Evolutionary conservation across 2,797 vertebrate genomes (phyloP).

Genomic region (Smutsia gigantea): DNA sequence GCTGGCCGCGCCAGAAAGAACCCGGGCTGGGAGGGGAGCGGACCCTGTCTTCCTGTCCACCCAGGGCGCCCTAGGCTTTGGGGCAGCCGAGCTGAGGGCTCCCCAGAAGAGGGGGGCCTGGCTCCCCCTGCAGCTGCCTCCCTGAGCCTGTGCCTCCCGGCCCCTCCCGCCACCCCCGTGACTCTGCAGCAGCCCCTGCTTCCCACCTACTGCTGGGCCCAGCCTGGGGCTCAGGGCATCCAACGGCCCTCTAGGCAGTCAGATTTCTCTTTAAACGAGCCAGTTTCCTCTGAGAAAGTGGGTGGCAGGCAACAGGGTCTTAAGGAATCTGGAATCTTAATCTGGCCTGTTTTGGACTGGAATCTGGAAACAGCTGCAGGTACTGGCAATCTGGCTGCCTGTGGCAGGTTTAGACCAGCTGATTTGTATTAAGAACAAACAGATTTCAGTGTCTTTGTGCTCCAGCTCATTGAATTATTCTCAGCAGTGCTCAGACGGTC

Average conservation of each 20-base stretch:
- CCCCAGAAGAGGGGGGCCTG: too few species aligned
- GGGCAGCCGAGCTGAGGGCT: not conserved
- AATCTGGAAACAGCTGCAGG: not conserved
- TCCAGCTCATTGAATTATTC: too few species aligned
- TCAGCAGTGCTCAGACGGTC: too few species aligned
- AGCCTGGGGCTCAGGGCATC: not conserved
- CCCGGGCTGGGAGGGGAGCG: not conserved
- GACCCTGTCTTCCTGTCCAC: not conserved
- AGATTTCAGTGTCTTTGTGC: too few species aligned
- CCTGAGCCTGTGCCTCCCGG: not conserved
- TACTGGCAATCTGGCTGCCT: not conserved
- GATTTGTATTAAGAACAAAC: too few species aligned
- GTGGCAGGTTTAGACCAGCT: not conserved
- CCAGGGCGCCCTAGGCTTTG: not conserved
- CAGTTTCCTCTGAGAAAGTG: not conserved
- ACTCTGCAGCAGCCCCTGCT: too few species aligned
- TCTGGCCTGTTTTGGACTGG: not conserved
- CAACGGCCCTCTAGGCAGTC: not conserved
- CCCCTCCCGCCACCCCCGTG: not conserved
- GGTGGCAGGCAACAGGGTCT: not conserved
- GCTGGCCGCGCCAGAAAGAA: not conserved
- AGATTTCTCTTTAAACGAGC: not conserved
- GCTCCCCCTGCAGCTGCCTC: not conserved
- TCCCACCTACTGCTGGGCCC: not conserved
- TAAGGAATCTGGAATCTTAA: not conserved